Evolutionary conservation across 2,113 vertebrate genomes (phyloP), one percentile per base, ranked within the genome.

Genomic region (Motacilla alba): DNA sequence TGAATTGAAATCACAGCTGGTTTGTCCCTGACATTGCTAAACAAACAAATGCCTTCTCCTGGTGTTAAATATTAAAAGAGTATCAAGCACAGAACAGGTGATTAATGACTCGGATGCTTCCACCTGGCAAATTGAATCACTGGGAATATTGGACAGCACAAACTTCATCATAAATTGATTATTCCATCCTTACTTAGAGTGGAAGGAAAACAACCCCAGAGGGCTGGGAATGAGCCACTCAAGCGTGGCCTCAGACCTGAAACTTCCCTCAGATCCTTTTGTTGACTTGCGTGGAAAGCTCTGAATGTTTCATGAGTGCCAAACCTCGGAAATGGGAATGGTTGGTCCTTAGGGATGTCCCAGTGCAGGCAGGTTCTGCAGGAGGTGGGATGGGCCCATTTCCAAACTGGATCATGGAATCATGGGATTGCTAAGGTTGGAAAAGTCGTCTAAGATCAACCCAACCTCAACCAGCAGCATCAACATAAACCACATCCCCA

Each of bases 91-190:
- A 28, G 83, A 95, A 31, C 58, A 56, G 81, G 74, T 96, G 93
- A 96, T 96, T 94, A 95, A 96, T 85, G 94, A 83, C 82, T 91
- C 41, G 31, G 63, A 55, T 43, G 78, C 68, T 93, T 80, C 94
- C 93, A 90, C 85, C 93, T 93, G 95, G 93, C 94, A 95, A 93
- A 91, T 41, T 52, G 90, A 93, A 94, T 95, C 84, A 92, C 76
- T 16, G 80, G 47, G 63, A 80, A 53, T 84, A 80, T 88, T 77
- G 84, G 91, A 74, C 82, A 69, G 91, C 87, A 82, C 67, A 66
- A 94, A 94, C 89, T 87, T 93, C 86, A 76, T 93, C 66, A 80
- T 77, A 85, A 94, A 95, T 93, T 94, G 87, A 87, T 95, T 93
- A 43, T 85, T 69, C 72, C 82, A 67, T 15, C 49, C 59, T 28